These are phyloP conservation scores for Drosophila pseudoananassae DNA, from an alignment of 1,140 invertebrate genomes.

Conservation along the genomic window DNA sequence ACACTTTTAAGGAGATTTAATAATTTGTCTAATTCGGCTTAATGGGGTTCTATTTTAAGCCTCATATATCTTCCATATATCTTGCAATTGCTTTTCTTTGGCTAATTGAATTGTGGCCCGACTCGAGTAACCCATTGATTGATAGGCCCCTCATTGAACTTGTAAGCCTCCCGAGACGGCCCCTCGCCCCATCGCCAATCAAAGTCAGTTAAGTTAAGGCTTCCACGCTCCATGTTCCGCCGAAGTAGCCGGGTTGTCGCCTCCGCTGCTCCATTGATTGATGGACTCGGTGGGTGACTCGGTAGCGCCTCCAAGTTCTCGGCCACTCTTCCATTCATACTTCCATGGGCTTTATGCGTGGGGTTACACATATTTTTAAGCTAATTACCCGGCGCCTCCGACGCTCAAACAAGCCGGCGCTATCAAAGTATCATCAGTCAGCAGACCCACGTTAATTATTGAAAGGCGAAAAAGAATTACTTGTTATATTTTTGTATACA, in stretches of 20 bases:
- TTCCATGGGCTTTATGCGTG: background rate
- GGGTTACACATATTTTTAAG: conserved; percentile 37
- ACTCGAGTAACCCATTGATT: conserved; percentile 38
- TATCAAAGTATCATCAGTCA: conserved; percentile 23
- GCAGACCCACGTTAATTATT: conserved; percentile 12
- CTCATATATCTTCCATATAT: background rate
- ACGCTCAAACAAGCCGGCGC: conserved; percentile 21
- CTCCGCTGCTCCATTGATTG: conserved; percentile 4
- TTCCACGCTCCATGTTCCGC: conserved; percentile 1
- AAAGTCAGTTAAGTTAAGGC: conserved; percentile 19
- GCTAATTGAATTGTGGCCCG: conserved; percentile 41
- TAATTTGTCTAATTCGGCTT: background rate
- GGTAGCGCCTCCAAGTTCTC: conserved; percentile 8
- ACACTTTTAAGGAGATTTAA: background rate
- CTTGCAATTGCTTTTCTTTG: conserved; percentile 7
- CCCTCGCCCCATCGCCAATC: conserved; percentile 11
- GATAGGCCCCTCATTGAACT: conserved; percentile 35
- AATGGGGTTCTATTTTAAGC: background rate
- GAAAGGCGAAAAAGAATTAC: conserved; percentile 19
- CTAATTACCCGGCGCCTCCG: conserved; percentile 57
- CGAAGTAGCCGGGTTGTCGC: conserved; percentile 4
- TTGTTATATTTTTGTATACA: conserved; percentile 9
- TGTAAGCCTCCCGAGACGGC: background rate
- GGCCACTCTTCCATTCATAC: conserved; percentile 7
- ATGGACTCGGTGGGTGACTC: background rate